These are phyloP conservation scores for Cinclus cinclus DNA, from an alignment of 2,113 vertebrate genomes.

Conservation along the genomic window DNA sequence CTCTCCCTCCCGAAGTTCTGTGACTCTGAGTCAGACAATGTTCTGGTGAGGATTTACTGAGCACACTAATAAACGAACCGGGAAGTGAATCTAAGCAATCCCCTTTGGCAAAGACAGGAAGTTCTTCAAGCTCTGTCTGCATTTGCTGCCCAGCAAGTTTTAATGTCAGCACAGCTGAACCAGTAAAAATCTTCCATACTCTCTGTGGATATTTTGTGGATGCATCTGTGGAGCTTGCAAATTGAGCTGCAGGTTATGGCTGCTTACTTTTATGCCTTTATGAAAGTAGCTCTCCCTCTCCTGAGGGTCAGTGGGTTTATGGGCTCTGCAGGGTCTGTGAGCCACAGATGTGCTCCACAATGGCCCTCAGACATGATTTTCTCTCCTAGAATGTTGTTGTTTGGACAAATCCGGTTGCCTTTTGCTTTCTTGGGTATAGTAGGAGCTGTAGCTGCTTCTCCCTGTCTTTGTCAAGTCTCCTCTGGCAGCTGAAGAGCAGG, in stretches of 20 bases:
- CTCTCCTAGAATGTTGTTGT: not conserved
- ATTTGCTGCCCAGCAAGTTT: not conserved
- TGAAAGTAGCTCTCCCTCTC: not conserved
- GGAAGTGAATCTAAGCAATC: not conserved
- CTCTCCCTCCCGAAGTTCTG: not conserved
- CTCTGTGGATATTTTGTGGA: not conserved
- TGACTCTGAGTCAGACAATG: not conserved
- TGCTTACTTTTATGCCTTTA: not conserved
- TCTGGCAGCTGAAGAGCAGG: not conserved
- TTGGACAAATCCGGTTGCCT: not conserved
- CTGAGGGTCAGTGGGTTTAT: not conserved
- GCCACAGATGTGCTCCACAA: not conserved
- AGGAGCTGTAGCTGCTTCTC: not conserved
- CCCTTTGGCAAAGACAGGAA: rapidly evolving
- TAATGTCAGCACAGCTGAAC: not conserved
- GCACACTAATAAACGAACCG: not conserved
- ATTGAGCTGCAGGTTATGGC: not conserved
- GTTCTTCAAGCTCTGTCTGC: not conserved
- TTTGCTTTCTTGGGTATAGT: not conserved
- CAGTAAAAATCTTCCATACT: not conserved
- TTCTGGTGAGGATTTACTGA: not conserved
- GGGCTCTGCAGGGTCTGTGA: not conserved
- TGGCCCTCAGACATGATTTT: not conserved
- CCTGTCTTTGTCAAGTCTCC: not conserved
- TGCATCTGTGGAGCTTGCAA: not conserved